phyloP scores from a whole-genome alignment of 2,113 vertebrate species.

The Accipiter virgatus region DNA sequence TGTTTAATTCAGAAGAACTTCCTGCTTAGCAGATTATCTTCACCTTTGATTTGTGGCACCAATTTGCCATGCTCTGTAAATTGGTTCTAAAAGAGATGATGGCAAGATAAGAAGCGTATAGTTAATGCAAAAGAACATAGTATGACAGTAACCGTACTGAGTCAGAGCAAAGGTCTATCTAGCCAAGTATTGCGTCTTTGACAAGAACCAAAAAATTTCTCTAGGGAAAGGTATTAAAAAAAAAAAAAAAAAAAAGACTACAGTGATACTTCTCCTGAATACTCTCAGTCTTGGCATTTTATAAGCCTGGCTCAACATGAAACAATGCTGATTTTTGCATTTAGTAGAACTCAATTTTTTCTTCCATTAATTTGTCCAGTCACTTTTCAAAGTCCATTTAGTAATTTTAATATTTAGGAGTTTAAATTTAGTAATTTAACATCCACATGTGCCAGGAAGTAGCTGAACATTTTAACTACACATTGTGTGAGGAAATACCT shows the following conservation, averaged over 20 bases:
- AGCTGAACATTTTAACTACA: not conserved
- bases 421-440: not conserved
- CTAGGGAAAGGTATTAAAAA: not conserved
- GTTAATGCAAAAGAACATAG: not conserved
- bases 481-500: not conserved
- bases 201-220: not conserved
- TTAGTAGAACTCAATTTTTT: not conserved
- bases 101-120: not conserved
- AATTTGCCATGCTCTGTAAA: not conserved
- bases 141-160: not conserved
- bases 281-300: not conserved
- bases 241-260: not conserved
- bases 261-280: not conserved
- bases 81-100: not conserved
- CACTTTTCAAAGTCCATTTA: not conserved
- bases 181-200: not conserved
- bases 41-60: not conserved
- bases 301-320: not conserved
- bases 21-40: slow-evolving; percentile 4
- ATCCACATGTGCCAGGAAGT: not conserved
- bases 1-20: slow-evolving; percentile 33
- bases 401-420: not conserved
- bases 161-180: not conserved
- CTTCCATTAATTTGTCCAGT: not conserved
- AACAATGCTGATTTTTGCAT: not conserved